Conservation (phyloP, 2,888 invertebrate genomes). For the Melangyna quadrimaculata region DNA sequence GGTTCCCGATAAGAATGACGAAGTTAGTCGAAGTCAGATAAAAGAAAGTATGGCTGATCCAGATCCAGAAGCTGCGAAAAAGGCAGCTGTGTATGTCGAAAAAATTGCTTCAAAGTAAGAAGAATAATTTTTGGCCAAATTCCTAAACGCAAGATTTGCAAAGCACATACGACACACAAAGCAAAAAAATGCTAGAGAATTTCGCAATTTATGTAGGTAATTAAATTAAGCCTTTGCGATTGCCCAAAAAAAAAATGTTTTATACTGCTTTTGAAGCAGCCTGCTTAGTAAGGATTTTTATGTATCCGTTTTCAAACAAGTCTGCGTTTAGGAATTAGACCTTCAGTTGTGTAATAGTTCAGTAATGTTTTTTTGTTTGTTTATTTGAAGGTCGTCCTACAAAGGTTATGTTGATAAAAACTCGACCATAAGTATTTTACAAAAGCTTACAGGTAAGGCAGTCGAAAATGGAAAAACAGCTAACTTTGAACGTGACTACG, state of each 20-base stretch:
- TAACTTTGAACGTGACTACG: background rate
- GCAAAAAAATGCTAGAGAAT: no score
- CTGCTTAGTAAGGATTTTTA: no score
- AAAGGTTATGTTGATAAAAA: background rate
- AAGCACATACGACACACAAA: no score
- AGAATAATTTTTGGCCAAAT: no score
- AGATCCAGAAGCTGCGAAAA: constrained; percentile 52
- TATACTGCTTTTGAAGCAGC: no score
- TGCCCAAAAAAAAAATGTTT: no score
- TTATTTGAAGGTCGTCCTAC: background rate
- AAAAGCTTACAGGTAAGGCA: background rate
- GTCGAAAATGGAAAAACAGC: background rate
- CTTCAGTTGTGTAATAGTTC: no score
- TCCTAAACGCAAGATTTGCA: no score
- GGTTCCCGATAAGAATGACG: constrained; percentile 77
- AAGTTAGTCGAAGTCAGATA: constrained; percentile 76
- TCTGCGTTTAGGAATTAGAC: no score
- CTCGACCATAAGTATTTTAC: background rate
- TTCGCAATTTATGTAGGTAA: no score
- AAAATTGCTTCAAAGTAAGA: background rate
- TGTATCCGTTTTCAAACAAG: no score
- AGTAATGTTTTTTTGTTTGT: background rate
- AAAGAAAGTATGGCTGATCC: constrained; percentile 75
- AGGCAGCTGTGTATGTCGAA: background rate
- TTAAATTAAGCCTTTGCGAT: no score